Conservation (phyloP, 1,140 invertebrate genomes). For the Chelonus insularis region DNA sequence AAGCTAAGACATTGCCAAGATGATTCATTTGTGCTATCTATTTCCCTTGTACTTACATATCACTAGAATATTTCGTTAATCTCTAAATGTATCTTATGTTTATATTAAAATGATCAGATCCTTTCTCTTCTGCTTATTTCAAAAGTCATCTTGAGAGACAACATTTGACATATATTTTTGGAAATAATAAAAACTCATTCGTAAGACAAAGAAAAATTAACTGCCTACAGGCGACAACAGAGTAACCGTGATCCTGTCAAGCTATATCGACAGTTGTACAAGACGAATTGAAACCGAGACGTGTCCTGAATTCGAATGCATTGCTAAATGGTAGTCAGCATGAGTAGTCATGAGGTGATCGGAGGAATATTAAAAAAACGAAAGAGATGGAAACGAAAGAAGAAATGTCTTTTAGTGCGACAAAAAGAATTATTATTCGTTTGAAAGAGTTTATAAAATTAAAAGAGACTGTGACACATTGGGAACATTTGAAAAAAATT, state of each 20-base stretch:
- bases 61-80: not conserved
- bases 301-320: slow-evolving; percentile 31
- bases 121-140: no score
- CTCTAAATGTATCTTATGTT: not conserved
- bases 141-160: no score
- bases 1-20: not conserved
- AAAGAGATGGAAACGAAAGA: not conserved
- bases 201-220: slow-evolving; percentile 32
- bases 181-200: slow-evolving; percentile 3
- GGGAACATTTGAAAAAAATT: no score
- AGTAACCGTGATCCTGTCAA: slow-evolving; percentile 28
- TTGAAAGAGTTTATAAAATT: no score
- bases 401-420: no score
- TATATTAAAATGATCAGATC: slow-evolving; percentile 1
- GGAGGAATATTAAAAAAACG: slow-evolving; percentile 21
- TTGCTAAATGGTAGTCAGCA: slow-evolving; percentile 4
- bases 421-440: no score
- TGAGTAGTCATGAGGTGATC: slow-evolving; percentile 8
- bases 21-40: slow-evolving; percentile 8
- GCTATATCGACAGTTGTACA: slow-evolving; percentile 33
- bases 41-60: slow-evolving; percentile 1
- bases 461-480: no score
- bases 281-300: slow-evolving; percentile 34
- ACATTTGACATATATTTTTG: no score
- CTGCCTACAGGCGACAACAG: slow-evolving; percentile 30